phyloP scores from a whole-genome alignment of 92 coral and sea anemone species.

The Heliopora coerulea region DNA sequence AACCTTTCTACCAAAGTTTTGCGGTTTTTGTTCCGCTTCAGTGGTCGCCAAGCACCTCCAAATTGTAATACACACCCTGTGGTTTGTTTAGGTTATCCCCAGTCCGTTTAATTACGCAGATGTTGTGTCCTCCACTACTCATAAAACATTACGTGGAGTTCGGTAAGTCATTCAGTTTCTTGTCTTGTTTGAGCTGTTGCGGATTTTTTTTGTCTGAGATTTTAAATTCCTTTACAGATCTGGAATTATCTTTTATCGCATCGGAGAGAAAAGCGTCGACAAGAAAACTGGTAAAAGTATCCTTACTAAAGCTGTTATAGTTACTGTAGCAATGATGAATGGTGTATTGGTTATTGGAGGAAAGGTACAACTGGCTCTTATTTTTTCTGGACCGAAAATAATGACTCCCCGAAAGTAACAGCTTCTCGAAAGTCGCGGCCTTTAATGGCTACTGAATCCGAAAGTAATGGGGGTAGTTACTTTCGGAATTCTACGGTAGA shows the following conservation, averaged over 20 bases:
- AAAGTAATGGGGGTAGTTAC: no score
- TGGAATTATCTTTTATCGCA: conserved; percentile 93
- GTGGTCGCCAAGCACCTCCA: no score
- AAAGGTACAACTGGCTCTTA: background rate
- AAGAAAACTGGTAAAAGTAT: conserved; percentile 98
- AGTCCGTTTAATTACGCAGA: conserved; percentile 88
- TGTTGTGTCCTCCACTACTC: conserved; percentile 89
- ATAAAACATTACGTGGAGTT: conserved; percentile 89
- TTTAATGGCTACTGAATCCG: no score
- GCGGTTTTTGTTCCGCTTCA: no score
- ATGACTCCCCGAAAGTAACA: no score
- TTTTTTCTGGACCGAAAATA: no score
- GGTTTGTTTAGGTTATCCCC: conserved; percentile 69
- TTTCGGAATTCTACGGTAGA: no score
- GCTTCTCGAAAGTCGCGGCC: no score
- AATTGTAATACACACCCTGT: no score
- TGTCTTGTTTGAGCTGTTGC: background rate
- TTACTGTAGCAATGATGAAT: no score
- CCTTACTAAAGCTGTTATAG: conserved; percentile 19
- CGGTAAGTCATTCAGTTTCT: conserved; percentile 54
- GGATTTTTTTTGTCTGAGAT: background rate
- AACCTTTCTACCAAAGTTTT: no score
- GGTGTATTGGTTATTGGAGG: no score
- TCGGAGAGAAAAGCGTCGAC: conserved; percentile 80
- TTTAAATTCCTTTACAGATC: conserved; percentile 49